Evolutionary conservation across 2,888 invertebrate genomes (phyloP), one percentile per base, ranked within the genome.

Genomic region (Lasioglossum calceatum): DNA sequence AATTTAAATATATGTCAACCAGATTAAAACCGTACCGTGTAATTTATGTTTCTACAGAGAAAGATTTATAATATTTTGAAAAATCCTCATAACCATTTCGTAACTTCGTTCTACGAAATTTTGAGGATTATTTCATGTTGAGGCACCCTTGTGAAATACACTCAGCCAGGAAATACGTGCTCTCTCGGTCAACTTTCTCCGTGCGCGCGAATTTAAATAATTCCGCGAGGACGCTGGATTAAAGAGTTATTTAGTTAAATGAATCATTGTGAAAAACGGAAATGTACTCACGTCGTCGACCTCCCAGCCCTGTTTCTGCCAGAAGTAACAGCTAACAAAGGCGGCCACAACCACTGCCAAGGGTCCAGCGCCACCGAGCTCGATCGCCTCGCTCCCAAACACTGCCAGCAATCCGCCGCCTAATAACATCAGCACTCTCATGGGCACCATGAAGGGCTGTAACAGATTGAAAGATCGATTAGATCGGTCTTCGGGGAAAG

Each of bases 221-320:
- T 77, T 77, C 23, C 27, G 7, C 27, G 23, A 10, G 67, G 67
- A 4, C 67, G 19, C 67, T n/a, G 67, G 2, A 36, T 19, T 67
- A 36, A 67, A 19, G 19, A 36, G 67, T 67, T 67, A 8, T 67
- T 67, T 67, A 67, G 36, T 32, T 19, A 67, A 67, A 36, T 36
- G 14, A 39, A 70, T 70, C 10, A 39, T 47, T 36, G n/a, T 5
- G n/a, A 19, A 42, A 54, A 10, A 32, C 39, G 36, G 19, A 70
- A 39, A 36, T 85, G 27, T 76, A 95, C 95, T 95, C 89, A 96
- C 96, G 90, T 98, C 98, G 82, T 98, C 98, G 42, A 98, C 96
- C 78, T 98, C 97, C 98, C 98, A 98, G 71, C 98, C 98, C 91
- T 97, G 97, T 85, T 97, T 97, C 73, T 97, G 96, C 98, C 98